Evolutionary conservation across 64 coral and sea anemone species (phyloP).

Genomic region (Dendronephthya gigantea): DNA sequence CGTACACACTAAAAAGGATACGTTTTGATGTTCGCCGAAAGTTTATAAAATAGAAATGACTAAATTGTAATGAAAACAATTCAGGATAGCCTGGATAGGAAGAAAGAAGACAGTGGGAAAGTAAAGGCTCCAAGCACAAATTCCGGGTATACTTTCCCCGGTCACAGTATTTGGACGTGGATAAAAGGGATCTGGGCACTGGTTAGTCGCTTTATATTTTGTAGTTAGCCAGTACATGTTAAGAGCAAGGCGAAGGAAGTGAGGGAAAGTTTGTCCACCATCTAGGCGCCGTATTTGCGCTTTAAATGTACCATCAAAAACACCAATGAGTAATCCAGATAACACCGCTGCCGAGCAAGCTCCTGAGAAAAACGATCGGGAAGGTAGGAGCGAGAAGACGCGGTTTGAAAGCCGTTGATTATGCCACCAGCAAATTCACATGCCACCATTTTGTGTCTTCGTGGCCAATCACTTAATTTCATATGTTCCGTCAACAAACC

Average conservation of each 20-base stretch:
- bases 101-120: background rate
- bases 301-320: constrained; percentile 21
- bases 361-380: background rate
- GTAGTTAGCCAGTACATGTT: background rate
- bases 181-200: background rate
- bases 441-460: background rate
- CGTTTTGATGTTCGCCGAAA: too few species aligned
- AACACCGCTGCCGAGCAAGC: constrained; percentile 10
- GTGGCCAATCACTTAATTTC: background rate
- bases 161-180: background rate
- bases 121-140: background rate
- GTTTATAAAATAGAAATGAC: too few species aligned
- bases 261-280: constrained; percentile 17
- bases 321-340: constrained; percentile 15
- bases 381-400: background rate
- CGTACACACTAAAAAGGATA: too few species aligned
- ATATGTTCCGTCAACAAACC: background rate
- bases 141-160: background rate
- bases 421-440: background rate
- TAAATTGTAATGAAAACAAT: too few species aligned
- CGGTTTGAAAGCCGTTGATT: background rate
- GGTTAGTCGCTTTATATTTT: background rate
- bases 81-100: too few species aligned
- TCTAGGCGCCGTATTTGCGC: background rate
- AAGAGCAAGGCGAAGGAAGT: background rate